Evolutionary conservation across 2,888 invertebrate genomes (phyloP).

Genomic region (Hemaris fuciformis): DNA sequence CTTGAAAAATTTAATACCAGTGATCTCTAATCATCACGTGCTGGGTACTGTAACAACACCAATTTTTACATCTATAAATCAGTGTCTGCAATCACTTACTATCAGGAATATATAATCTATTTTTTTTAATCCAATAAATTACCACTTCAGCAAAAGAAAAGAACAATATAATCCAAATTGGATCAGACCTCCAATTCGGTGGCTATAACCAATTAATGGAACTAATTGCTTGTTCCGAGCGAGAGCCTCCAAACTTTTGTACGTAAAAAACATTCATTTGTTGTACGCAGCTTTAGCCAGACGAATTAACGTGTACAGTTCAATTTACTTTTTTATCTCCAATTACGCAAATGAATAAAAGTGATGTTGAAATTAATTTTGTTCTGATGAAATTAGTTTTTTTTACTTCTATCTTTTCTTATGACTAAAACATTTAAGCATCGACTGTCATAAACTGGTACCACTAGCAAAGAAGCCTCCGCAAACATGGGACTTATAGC

Average conservation of each 20-base stretch:
- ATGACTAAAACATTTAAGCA: too few species aligned
- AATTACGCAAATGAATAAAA: not conserved
- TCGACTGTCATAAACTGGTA: too few species aligned
- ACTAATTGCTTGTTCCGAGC: conserved; percentile 4
- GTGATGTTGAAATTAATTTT: not conserved
- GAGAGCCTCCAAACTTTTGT: conserved; percentile 13
- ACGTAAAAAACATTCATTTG: not conserved
- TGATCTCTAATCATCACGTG: too few species aligned
- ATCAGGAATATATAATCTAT: not conserved
- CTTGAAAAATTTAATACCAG: too few species aligned
- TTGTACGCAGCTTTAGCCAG: not conserved
- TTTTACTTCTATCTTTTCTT: too few species aligned
- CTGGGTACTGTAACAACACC: too few species aligned
- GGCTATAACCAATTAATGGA: conserved; percentile 17
- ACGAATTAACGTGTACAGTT: not conserved
- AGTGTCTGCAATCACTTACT: too few species aligned
- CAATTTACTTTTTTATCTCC: not conserved
- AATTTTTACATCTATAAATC: too few species aligned
- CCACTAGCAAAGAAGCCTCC: too few species aligned
- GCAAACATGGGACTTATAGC: too few species aligned
- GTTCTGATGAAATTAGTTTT: not conserved
- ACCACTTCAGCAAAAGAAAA: not conserved
- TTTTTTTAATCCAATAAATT: not conserved
- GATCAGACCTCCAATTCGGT: conserved; percentile 18
- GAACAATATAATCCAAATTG: not conserved